phyloP scores from a whole-genome alignment of 2,888 invertebrate species.

The Limnephilus rhombicus region DNA sequence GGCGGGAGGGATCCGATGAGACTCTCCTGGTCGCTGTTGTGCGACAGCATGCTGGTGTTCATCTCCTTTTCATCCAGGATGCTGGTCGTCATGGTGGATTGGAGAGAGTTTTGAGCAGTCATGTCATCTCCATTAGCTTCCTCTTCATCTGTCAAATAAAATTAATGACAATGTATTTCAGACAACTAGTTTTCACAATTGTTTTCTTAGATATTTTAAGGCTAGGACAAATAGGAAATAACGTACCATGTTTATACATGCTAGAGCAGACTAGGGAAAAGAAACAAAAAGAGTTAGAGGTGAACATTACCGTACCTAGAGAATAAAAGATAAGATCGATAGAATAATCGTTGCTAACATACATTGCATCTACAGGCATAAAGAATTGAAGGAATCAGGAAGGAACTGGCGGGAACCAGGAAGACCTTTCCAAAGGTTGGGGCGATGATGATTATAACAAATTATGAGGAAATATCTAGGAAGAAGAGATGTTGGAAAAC shows the following conservation, averaged over 20 bases:
- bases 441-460: background rate
- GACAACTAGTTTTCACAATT: background rate
- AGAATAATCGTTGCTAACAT: background rate
- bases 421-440: background rate
- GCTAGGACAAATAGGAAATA: background rate
- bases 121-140: conserved; percentile 53
- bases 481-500: background rate
- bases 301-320: background rate
- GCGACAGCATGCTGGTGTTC: conserved; percentile 77
- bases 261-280: conserved; percentile 6
- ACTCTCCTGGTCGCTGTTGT: conserved; percentile 76
- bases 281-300: conserved; percentile 1
- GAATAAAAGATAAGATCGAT: background rate
- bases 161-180: background rate
- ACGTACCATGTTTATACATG: conserved; percentile 22
- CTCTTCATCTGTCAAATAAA: conserved; percentile 49
- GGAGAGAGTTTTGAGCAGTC: conserved; percentile 69
- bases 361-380: background rate
- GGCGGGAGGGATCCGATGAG: conserved; percentile 75
- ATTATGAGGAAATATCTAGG: no score
- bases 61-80: conserved; percentile 77
- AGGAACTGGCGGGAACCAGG: background rate
- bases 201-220: background rate
- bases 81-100: conserved; percentile 77
- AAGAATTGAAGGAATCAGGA: background rate